phyloP scores from a whole-genome alignment of 2,888 invertebrate genomes.

The Cephus pygmeus region DNA sequence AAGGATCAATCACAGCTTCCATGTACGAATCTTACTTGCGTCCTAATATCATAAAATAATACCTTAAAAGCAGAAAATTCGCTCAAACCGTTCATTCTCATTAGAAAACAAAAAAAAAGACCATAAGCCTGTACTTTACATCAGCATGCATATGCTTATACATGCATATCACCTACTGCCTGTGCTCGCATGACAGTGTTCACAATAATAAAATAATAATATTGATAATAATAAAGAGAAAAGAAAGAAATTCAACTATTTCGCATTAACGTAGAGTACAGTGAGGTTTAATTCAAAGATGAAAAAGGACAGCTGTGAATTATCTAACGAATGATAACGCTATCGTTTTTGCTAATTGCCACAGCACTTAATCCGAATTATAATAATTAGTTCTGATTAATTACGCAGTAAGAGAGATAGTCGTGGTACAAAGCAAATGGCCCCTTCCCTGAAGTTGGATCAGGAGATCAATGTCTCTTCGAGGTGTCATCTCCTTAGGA shows the following conservation, averaged over 20 bases:
- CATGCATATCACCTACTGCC: background rate
- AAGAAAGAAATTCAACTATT: background rate
- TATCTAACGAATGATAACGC: background rate
- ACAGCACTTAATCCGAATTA: background rate
- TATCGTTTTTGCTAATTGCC: background rate
- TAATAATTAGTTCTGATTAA: background rate
- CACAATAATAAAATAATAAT: background rate
- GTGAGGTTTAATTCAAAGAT: background rate
- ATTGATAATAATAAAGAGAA: background rate
- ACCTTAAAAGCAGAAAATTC: background rate
- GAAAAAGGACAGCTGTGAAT: background rate
- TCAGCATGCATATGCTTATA: too few species aligned
- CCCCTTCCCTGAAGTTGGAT: background rate
- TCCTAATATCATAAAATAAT: slow-evolving; percentile 2
- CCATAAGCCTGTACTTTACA: background rate
- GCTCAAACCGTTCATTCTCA: background rate
- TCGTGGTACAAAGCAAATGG: background rate
- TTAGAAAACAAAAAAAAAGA: background rate
- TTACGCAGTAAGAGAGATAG: background rate
- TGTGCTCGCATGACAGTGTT: background rate
- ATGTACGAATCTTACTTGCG: background rate
- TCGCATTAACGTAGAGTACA: background rate
- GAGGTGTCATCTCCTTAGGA: background rate
- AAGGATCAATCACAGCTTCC: background rate
- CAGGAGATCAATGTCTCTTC: background rate